Evolutionary conservation across 2,797 vertebrate genomes (phyloP).

Genomic region (Amphiprion clarkii): DNA sequence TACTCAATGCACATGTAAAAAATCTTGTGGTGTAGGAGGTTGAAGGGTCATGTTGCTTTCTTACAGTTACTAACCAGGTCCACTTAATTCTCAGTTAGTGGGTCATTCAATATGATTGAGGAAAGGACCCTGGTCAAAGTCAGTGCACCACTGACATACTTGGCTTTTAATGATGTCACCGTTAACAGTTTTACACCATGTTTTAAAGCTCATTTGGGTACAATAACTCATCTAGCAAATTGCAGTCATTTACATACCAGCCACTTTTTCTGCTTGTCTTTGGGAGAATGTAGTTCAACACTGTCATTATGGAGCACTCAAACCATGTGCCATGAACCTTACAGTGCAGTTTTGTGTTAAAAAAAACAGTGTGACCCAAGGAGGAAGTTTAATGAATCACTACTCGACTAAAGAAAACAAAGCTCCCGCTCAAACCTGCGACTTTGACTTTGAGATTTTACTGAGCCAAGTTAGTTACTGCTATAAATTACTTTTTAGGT

Average conservation of each 20-base stretch:
- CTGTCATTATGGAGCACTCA: neutral
- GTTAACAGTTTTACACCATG: neutral
- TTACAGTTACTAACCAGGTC: neutral
- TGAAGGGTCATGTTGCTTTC: neutral
- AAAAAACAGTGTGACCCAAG: too few relatives aligned
- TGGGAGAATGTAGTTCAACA: neutral
- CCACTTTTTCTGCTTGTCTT: neutral
- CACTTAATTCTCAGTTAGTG: neutral
- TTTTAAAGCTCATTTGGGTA: neutral
- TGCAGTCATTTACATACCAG: neutral
- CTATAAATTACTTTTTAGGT: neutral
- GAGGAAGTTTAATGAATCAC: neutral
- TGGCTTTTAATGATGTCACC: neutral
- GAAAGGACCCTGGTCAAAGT: neutral
- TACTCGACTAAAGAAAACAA: neutral
- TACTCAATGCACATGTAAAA: neutral
- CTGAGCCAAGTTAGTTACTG: neutral
- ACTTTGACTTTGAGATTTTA: too few relatives aligned
- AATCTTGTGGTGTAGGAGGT: neutral
- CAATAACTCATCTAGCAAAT: too few relatives aligned
- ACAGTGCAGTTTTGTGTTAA: too few relatives aligned
- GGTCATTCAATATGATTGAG: neutral
- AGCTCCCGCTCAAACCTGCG: neutral
- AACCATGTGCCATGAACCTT: neutral
- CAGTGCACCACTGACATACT: neutral